Base-by-base conservation (phyloP, 2,797 vertebrate species). In the Amazonetta brasiliensis region DNA sequence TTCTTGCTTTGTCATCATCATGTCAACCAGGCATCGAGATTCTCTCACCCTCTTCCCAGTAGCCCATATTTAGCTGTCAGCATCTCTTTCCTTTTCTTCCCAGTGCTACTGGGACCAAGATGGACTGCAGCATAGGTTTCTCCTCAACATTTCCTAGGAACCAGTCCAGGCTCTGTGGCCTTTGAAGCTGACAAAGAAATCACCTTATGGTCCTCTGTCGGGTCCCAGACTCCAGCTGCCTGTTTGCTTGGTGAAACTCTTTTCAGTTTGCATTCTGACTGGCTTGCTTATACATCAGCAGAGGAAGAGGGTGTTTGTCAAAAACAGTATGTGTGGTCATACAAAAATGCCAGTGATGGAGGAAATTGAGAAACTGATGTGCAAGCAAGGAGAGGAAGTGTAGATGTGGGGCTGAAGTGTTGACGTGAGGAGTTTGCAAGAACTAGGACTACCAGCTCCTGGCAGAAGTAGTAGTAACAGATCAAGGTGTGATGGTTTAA, bases 131-230 rank as follows among this genome's bases (percentile, higher is more conserved):
- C 52, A 25, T 28, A 85, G 93, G 52, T 73, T 89, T 92, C 56
- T 92, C 60, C 26, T 77, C 46, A 79, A 35, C 55, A 14, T 80
- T 92, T 87, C 63, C 35, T 63, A 92, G 93, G 85, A 95, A 56
- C 33, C n/a, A 50, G 23, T 87, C 71, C 72, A 94, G 87, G 44
- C 63, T 84, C 15, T 50, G 37, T 69, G 79, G 59, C 88, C 88
- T 87, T 91, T 83, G 83, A 79, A 90, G 72, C 75, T 74, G 73
- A 94, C 2, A 22, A 90, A 39, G 85, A 85, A 79, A 91, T 83
- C 68, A 85, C 87, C 85, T 52, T 77, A 85, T 91, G 72, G 85
- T 91, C 68, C 74, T 89, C 78, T 83, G 87, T 92, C 88, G 88
- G 68, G 87, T 88, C 56, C 21, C 79, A 89, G 56, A 41, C 83